Base-by-base conservation (phyloP, 2,888 invertebrate genomes). In the Acleris holmiana region DNA sequence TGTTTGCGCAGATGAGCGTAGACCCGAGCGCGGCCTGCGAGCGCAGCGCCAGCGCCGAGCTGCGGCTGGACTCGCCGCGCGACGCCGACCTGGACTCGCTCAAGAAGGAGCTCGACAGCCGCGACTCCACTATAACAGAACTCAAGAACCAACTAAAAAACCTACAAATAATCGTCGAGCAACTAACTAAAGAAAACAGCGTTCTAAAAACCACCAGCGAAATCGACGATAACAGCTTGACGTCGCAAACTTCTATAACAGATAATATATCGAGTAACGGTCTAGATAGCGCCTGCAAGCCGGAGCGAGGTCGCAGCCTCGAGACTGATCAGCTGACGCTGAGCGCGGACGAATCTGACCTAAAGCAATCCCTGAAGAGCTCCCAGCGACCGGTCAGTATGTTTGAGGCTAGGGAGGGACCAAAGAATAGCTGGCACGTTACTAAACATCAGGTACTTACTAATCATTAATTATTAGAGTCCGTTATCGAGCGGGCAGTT, bases 321-420 rank as follows among this genome's bases (percentile, higher is more conserved):
- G 91, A 91, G 62, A 86, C 87, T 10, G 91, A 91, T 2, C 80
- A 80, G 69, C 72, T 88, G 68, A 70, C 73, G 80, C 88, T 73
- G 89, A 91, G 69, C 85, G 76, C 86, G 29, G 93, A 93, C 68
- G 93, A 94, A 19, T 87, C 91, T 40, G 93, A 94, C 63, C 78
- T 89, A 58, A 92, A 91, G 77, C 81, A 86, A 19, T 71, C 85
- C 53, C 70, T 80, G 66, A 89, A 88, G 74, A 75, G 77, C 66
- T 88, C 88, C 68, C 96, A 96, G 84, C 93, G 97, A 77, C 97
- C 97, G 75, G 96, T 96, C 74, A 97, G 97, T 88, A 97, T 97
- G 97, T 97, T 96, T 88, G 97, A 97, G 87, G 94, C 96, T 71
- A 94, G 97, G 73, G 95, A 97, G 90, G 96, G 95, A 68, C 91